Evolutionary conservation across 2,113 vertebrate genomes (phyloP).

Genomic region (Pantherophis guttatus): DNA sequence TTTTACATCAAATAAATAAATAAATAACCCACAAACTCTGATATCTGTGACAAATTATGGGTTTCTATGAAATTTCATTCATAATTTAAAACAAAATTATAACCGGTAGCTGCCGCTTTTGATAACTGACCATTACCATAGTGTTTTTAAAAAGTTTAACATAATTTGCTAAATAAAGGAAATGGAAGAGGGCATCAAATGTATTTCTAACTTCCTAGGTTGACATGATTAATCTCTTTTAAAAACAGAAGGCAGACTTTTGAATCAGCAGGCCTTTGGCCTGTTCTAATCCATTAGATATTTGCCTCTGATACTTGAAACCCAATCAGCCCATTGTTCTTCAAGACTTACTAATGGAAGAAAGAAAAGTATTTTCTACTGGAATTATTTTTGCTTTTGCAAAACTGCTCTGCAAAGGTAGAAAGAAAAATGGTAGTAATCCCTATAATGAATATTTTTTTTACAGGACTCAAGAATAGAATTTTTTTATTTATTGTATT

Average conservation of each 20-base stretch:
- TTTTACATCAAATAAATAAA: neutral
- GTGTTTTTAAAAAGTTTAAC: neutral
- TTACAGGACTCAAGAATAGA: neutral
- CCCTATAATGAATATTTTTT: neutral
- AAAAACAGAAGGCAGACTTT: neutral
- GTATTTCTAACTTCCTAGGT: neutral
- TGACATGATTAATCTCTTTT: neutral
- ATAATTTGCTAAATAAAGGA: neutral
- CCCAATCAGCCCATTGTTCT: neutral
- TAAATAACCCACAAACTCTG: neutral
- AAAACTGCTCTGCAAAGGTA: neutral
- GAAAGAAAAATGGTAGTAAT: neutral
- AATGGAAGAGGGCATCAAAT: neutral
- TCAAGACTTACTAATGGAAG: neutral
- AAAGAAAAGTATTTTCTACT: neutral
- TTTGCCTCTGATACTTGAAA: neutral
- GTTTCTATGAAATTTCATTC: neutral
- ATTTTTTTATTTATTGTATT: neutral
- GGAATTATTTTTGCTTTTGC: neutral
- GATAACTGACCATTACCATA: neutral
- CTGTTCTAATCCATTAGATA: neutral
- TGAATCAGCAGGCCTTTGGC: neutral
- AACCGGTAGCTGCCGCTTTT: neutral
- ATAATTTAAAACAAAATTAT: neutral
- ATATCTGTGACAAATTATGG: neutral